Conservation (phyloP, 53 echinoderm and acorn worm species). For the Paracentrotus lividus region DNA sequence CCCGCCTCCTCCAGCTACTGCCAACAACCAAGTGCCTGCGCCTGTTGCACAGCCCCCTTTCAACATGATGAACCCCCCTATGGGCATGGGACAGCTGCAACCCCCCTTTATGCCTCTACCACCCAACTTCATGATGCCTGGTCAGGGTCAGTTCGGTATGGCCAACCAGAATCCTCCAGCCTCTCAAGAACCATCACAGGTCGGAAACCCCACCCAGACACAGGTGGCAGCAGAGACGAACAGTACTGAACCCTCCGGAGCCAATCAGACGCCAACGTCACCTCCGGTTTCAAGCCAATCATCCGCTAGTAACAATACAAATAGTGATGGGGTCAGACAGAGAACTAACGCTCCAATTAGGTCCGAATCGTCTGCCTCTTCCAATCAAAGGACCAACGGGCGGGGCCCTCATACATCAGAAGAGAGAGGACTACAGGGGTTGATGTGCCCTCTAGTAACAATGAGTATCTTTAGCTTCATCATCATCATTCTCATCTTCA, state of each 20-base stretch:
- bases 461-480: constrained; percentile 81
- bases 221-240: constrained; percentile 9
- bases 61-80: constrained; percentile 69
- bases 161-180: constrained; percentile 21
- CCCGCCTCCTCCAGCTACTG: background rate
- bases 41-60: constrained; percentile 75
- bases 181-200: constrained; percentile 2
- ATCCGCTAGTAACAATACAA: constrained; percentile 1
- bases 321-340: constrained; percentile 45
- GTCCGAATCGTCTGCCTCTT: constrained; percentile 52
- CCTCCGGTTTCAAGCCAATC: constrained; percentile 4
- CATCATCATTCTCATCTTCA: constrained; percentile 78
- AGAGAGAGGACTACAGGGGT: background rate
- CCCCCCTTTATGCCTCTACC: constrained; percentile 75
- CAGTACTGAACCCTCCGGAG: background rate
- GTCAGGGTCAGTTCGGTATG: constrained; percentile 61
- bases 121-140: constrained; percentile 79
- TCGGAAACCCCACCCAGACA: constrained; percentile 9
- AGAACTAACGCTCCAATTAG: constrained; percentile 33
- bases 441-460: constrained; percentile 68
- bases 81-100: constrained; percentile 63
- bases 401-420: background rate
- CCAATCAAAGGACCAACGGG: constrained; percentile 2
- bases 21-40: constrained; percentile 57
- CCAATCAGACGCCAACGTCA: background rate